phyloP scores from a whole-genome alignment of 2,888 invertebrate genomes.

The Nomada ruficornis region DNA sequence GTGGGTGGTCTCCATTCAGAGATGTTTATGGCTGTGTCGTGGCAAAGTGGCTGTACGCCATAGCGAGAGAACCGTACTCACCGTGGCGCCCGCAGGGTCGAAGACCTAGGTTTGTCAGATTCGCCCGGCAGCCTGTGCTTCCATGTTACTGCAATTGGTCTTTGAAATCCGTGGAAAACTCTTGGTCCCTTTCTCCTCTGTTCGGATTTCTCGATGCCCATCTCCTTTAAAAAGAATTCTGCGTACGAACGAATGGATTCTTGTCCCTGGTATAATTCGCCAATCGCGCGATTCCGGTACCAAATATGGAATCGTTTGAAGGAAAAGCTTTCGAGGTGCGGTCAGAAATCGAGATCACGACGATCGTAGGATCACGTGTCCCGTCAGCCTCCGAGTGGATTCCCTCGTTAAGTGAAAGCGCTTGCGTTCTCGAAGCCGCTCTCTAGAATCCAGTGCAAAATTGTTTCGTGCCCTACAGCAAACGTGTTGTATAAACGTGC shows the following conservation, averaged over 20 bases:
- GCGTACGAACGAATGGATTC: too few relatives aligned
- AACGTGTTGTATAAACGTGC: background rate
- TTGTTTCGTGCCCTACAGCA: constrained; percentile 11
- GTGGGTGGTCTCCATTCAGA: constrained; percentile 81
- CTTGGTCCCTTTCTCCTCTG: too few relatives aligned
- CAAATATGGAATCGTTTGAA: too few relatives aligned
- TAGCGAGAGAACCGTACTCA: constrained; percentile 61
- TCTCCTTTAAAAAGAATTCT: too few relatives aligned
- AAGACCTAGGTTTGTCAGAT: constrained; percentile 73
- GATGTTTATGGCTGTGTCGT: constrained; percentile 81
- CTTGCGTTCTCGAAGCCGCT: background rate
- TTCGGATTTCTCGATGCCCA: too few relatives aligned
- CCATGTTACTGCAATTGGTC: background rate
- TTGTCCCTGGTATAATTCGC: background rate
- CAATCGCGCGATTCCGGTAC: background rate
- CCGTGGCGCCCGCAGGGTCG: constrained; percentile 71
- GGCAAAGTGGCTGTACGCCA: constrained; percentile 77
- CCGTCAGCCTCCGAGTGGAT: constrained; percentile 23
- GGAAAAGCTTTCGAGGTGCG: constrained; percentile 45
- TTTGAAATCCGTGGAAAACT: too few relatives aligned
- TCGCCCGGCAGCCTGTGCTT: constrained; percentile 53
- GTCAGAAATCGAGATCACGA: constrained; percentile 33
- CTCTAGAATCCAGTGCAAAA: constrained; percentile 5
- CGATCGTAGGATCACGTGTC: constrained; percentile 39
- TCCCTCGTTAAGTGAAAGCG: constrained; percentile 54